Evolutionary conservation across 2,888 invertebrate species (phyloP).

Genomic region (Drosophila ustulata): DNA sequence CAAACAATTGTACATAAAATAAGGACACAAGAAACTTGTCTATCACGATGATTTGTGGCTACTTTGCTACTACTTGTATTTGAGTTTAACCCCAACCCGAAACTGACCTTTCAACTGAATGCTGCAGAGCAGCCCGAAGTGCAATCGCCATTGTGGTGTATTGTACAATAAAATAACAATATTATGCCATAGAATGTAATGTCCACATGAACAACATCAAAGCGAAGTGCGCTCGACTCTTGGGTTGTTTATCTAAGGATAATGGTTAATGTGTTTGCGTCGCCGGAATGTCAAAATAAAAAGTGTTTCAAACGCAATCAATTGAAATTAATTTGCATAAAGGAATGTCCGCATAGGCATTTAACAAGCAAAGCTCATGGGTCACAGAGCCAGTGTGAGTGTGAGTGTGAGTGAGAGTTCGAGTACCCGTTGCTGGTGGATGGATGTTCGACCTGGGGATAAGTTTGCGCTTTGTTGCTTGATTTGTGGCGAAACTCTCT

Average conservation of each 20-base stretch:
- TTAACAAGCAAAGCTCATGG: conserved; percentile 23
- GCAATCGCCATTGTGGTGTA: conserved; percentile 22
- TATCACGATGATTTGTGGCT: too few relatives aligned
- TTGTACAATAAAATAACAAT: conserved; percentile 45
- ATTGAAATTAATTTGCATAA: conserved; percentile 82
- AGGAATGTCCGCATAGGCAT: conserved; percentile 71
- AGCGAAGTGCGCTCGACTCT: conserved; percentile 25
- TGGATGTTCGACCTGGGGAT: conserved; percentile 33
- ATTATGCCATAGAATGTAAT: conserved; percentile 62
- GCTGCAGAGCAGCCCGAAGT: conserved; percentile 7
- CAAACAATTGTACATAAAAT: neutral
- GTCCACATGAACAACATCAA: conserved; percentile 76
- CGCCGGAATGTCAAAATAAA: conserved; percentile 76
- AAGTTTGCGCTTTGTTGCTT: conserved; percentile 61
- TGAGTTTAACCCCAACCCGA: neutral
- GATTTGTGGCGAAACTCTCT: conserved; percentile 53
- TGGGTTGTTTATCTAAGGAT: conserved; percentile 68
- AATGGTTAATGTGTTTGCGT: conserved; percentile 66
- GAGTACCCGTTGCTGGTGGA: conserved; percentile 3
- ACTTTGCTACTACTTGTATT: neutral
- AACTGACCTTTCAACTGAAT: neutral
- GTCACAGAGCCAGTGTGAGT: too few relatives aligned
- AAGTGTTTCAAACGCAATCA: conserved; percentile 76
- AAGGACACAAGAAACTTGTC: too few relatives aligned
- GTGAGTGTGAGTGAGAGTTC: neutral